These are phyloP conservation scores for Forficula auricularia DNA, from an alignment of 1,140 invertebrate genomes.

Conservation along the genomic window DNA sequence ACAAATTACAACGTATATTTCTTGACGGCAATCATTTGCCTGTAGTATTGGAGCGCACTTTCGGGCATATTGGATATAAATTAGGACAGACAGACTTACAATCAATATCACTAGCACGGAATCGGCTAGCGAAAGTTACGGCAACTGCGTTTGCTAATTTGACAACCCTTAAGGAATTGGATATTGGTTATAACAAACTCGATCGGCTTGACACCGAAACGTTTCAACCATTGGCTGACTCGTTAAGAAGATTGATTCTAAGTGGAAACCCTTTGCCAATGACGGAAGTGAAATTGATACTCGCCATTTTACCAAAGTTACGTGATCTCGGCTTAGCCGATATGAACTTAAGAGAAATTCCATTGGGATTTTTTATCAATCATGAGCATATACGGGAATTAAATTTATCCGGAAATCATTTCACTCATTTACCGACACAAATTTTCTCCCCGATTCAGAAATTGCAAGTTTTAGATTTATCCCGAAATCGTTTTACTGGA, in stretches of 20 bases:
- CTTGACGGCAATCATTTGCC: conserved; percentile 61
- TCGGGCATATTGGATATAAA: conserved; percentile 31
- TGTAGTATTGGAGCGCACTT: conserved; percentile 52
- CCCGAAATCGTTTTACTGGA: conserved; percentile 38
- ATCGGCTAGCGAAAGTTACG: conserved; percentile 51
- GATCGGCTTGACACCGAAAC: conserved; percentile 39
- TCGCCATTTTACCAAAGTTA: conserved; percentile 36
- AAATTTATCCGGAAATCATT: conserved; percentile 36
- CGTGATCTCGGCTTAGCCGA: conserved; percentile 36
- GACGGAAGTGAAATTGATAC: conserved; percentile 26
- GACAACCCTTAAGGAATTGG: conserved; percentile 41
- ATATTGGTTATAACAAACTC: conserved; percentile 56
- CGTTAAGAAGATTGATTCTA: conserved; percentile 39
- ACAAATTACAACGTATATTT: conserved; percentile 36
- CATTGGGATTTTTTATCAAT: conserved; percentile 31
- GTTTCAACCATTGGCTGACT: conserved; percentile 38
- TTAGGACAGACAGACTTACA: conserved; percentile 18
- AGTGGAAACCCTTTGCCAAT: conserved; percentile 41
- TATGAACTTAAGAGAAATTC: conserved; percentile 28
- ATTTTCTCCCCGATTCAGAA: conserved; percentile 33
- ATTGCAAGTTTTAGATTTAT: conserved; percentile 39
- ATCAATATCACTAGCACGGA: conserved; percentile 41
- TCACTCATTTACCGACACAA: conserved; percentile 33
- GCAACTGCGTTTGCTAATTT: conserved; percentile 48
- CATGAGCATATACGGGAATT: conserved; percentile 32